A percentile compares a stretch with the other conserved stretches of the same genome.
phyloP scores from a whole-genome alignment of 2,888 invertebrate genomes.

The Selenia dentaria region DNA sequence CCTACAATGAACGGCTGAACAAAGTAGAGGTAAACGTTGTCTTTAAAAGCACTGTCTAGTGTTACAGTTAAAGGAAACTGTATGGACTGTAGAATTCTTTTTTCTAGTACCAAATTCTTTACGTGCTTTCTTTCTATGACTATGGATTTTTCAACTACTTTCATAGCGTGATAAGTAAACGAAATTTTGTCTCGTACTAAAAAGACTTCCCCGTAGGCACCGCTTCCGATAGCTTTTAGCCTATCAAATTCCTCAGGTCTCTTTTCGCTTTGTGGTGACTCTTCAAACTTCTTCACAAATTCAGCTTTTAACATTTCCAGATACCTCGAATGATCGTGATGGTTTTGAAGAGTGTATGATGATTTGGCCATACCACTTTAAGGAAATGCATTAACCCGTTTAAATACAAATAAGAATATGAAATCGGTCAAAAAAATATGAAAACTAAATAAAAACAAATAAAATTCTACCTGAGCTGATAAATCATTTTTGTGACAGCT shows the following conservation, averaged over 20 bases:
- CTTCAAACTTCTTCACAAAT: constrained; percentile 52
- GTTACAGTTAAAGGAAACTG: constrained; percentile 94
- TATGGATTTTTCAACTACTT: constrained; percentile 93
- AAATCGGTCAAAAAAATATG: no score
- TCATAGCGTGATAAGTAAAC: constrained; percentile 92
- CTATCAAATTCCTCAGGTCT: constrained; percentile 87
- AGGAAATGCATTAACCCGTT: constrained; percentile 45
- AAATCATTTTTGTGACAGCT: no score
- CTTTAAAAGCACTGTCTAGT: constrained; percentile 92
- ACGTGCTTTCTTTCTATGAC: constrained; percentile 95
- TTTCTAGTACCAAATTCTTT: constrained; percentile 95
- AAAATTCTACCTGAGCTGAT: no score
- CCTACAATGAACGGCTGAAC: constrained; percentile 93
- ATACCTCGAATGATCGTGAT: constrained; percentile 62
- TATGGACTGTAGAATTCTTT: constrained; percentile 92
- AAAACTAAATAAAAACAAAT: no score
- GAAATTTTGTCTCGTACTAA: constrained; percentile 86
- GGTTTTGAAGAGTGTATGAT: constrained; percentile 53
- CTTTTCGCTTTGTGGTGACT: constrained; percentile 39
- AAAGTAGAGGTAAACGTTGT: constrained; percentile 92
- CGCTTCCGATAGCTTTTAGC: constrained; percentile 92
- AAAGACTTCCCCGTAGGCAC: constrained; percentile 95
- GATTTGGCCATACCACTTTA: constrained; percentile 58
- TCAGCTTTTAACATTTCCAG: constrained; percentile 66
- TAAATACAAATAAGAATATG: no score